Evolutionary conservation across 1,140 invertebrate species (phyloP), one percentile per base, ranked within the genome.

Genomic region (Meteorus sp.): DNA sequence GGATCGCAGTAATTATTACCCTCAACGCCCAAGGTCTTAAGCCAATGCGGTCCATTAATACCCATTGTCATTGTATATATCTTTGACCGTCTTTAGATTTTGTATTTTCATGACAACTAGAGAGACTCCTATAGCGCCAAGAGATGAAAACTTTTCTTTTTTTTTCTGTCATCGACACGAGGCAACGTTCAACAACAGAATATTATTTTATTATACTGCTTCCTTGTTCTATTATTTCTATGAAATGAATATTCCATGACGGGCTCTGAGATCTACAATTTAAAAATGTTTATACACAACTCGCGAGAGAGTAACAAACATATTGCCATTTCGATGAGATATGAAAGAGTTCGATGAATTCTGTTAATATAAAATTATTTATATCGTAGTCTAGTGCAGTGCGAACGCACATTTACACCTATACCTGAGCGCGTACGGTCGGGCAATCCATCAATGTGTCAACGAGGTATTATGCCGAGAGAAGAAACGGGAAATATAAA

Each of bases 401-500:
- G 47, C 47, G 31, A 58, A 51, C 4, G 31, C 9, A 58, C 20
- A 50, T 51, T 58, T 51, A 58, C 45, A 51, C 29, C 45, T 51
- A n/a, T 48, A 9, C 45, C 25, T 15, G 54, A 25, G 8, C 45
- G 13, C 1, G 23, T 55, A 56, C 64, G 63, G 67, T 67, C 67
- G 59, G 65, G 56, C 69, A 66, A 77, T 78, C 73, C 71, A 78
- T 78, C 76, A 77, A 75, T 69, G 62, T 73, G 75, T 77, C 75
- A 72, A 71, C 76, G 68, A 65, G 65, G 67, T 62, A 74, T 75
- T 73, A 69, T 64, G 63, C 45, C 27, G 31, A 35, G 50, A 45
- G 15, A 45, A 45, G 9, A 33, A 39, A 56, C 13, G 19, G 23
- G 22, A 43, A 35, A n/a, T 48, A n/a, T n/a, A 48, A 17, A 48